Evolutionary conservation across 2,113 vertebrate species (phyloP), one percentile per base, ranked within the genome.

Genomic region (Condylura cristata): DNA sequence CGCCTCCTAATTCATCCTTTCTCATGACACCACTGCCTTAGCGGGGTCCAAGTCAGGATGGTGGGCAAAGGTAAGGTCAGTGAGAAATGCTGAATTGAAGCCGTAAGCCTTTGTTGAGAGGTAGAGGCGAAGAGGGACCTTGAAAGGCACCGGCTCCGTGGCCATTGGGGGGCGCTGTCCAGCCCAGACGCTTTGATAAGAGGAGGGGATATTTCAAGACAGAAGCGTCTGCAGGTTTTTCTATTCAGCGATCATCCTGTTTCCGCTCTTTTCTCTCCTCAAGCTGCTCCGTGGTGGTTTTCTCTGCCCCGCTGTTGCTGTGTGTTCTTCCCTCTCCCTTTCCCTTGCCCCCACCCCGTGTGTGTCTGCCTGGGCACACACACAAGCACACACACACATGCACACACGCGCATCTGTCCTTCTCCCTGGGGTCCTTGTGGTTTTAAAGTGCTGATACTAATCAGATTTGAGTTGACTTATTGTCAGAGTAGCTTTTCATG

Each of bases 401-500:
- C 60, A 7, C 72, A 39, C 46, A 11, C 86, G 1, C 44, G 41
- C 0, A 70, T 37, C 84, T 8, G 46, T 48, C 46, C 85, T 83
- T 87, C 84, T 98, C 94, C 97, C 90, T 2, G 1, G 65, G 87
- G 95, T 65, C 94, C 97, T 96, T 95, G 97, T 16, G 94, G 97
- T 98, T 99, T 99, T 98, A 97, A 98, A 98, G 98, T 98, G 98
- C 98, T 99, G 99, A 99, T 98, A 98, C 98, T 99, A 99, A 99
- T 99, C 98, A 94, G 98, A 99, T 99, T 99, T 98, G 95, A 83
- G 97, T 98, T 98, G 99, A 99, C 98, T 99, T 99, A 98, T 93
- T 98, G 98, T 98, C 96, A 70, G 95, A 98, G 98, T 98, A 98
- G 98, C 98, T 99, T 98, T 98, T 98, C 98, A 97, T 98, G 97